A percentile compares a stretch with the other conserved stretches of the same genome.
Evolutionary conservation across 92 coral and sea anemone species (phyloP).

Genomic region (Montipora capitata): DNA sequence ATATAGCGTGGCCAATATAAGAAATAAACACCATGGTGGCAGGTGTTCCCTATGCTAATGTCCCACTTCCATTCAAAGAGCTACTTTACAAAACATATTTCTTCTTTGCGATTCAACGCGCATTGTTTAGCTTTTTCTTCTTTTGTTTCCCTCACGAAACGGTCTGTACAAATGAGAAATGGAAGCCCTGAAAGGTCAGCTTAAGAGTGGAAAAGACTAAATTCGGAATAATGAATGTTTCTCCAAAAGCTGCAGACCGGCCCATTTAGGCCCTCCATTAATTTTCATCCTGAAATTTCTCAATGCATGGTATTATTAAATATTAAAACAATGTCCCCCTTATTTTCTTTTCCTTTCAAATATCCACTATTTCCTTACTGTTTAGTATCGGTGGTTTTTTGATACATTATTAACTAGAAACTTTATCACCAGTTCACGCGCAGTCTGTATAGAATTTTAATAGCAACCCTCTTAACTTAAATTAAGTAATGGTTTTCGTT

Average conservation of each 20-base stretch:
- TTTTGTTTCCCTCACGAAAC: constrained; percentile 21
- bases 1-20: constrained; percentile 81
- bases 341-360: background rate
- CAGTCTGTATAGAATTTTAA: background rate
- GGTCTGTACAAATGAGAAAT: constrained; percentile 6
- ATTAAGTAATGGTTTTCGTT: constrained; percentile 33
- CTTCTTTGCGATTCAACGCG: constrained; percentile 18
- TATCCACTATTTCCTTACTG: constrained; percentile 18
- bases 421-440: constrained; percentile 13
- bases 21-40: constrained; percentile 81
- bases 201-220: background rate
- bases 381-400: constrained; percentile 21
- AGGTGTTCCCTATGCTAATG: constrained; percentile 92
- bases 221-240: background rate
- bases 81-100: constrained; percentile 48
- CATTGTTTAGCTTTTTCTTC: constrained; percentile 5
- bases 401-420: constrained; percentile 44
- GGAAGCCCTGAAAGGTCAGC: background rate
- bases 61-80: constrained; percentile 35
- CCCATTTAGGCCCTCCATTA: no score
- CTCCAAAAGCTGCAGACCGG: background rate
- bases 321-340: constrained; percentile 10
- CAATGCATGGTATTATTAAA: constrained; percentile 10
- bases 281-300: background rate
- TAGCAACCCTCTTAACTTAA: background rate